Evolutionary conservation across 1,140 invertebrate species (phyloP), one percentile per base, ranked within the genome.

Genomic region (Agrilus planipennis): DNA sequence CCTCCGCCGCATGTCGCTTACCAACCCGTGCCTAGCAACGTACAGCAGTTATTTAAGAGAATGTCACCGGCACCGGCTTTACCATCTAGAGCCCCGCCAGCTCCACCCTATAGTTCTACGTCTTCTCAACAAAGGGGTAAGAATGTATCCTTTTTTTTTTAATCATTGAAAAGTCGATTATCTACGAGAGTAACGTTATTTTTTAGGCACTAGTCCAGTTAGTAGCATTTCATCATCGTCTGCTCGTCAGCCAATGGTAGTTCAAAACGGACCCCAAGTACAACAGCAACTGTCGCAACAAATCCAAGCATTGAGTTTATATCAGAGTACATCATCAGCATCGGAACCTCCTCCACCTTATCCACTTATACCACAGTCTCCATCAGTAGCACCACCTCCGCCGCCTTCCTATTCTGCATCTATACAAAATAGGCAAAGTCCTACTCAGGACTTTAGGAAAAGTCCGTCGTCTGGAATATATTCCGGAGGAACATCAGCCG

Each of bases 271-370:
- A 4, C 77, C 81, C 0, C 84, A 87, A 63, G 77, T 55, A 2
- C 84, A 89, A 51, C 85, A 88, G 50, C 87, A 90, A 58, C 63
- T 90, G 14, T 72, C 77, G 11, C 86, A 91, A 54, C 84, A 89
- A 58, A 83, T 89, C 60, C 87, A 89, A 60, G 83, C 83, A 4
- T 63, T 89, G n/a, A 83, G 72, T 55, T 71, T 89, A 41, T 85
- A 85, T 58, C 79, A 79, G 41, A 61, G 62, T 32, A 61, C 54
- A 27, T 60, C 56, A 16, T 64, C 60, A 31, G 67, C 71, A 54
- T 44, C 71, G 71, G 30, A 84, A 53, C 77, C 81, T 1, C 85
- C 86, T 3, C 85, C 86, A 3, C 81, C 81, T 0, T 83, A 83
- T 59, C 82, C 83, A 0, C 69, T 84, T 34, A 69, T 69, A 11